Base-by-base conservation (phyloP, 1,140 invertebrate genomes). In the Acromyrmex heyeri region DNA sequence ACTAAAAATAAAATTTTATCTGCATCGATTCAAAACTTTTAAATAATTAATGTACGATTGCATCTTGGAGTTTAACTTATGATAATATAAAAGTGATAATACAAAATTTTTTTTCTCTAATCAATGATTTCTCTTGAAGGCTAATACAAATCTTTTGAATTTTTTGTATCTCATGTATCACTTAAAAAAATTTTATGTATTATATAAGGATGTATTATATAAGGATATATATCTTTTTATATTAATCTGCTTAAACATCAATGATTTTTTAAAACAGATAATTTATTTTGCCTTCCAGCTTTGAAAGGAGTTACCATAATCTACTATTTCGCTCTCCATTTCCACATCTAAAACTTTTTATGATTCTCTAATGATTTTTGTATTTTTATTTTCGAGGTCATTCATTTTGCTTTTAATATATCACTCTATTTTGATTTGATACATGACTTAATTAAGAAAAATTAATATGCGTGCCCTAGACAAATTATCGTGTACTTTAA, bases 401-500 rank as follows among this genome's bases (percentile, higher is more conserved):
- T 38, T 75, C 7, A 59, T 38, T 75, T 59, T 38, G 21, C 21
- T 77, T 62, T 24, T 21, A 44, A 27, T 61, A 3, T 76, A 18
- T 21, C 53, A 24, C n/a, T 34, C 0, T 30, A 57, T 38, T 76
- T 76, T 59, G 3, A 76, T 59, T 75, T 34, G 14, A 75, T 76
- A 14, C 4, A 16, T 44, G 38, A 70, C 14, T 50, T 12, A 21
- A 38, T 76, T 76, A 55, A 76, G 30, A 76, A 76, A 76, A 76
- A 27, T 61, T 38, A 77, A 38, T 48, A 69, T 69, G 21, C 38
- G 73, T 77, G 73, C 73, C 75, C 75, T 77, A 64, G 59, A 77
- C 59, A 77, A 77, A 77, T 77, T 77, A 77, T 76, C 34, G 21
- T 48, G 34, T 64, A 64, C 14, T 77, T 77, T 61, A 72, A 50